Conservation (phyloP, 2,113 vertebrate genomes). For the Tenebrosternarchus preto region DNA sequence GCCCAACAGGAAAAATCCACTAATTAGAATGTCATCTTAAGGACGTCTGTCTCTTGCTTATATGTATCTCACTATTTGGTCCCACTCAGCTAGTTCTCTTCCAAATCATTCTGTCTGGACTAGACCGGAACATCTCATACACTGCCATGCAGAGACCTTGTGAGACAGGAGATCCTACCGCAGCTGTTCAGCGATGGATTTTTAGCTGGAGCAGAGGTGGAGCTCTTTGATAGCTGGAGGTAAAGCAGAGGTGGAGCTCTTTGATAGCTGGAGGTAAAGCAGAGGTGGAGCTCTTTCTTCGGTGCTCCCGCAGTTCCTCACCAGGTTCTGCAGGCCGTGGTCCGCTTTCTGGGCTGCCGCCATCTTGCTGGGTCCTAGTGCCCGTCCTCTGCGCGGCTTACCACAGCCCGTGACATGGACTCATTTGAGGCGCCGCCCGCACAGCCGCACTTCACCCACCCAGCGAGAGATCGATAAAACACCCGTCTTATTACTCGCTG, state of each 20-base stretch:
- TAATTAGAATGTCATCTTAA: conserved; percentile 73
- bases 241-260: no score
- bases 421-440: no score
- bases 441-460: no score
- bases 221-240: no score
- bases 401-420: no score
- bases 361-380: neutral
- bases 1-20: conserved; percentile 54
- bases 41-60: conserved; percentile 34
- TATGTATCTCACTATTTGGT: conserved; percentile 13
- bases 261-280: no score
- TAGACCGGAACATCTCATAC: conserved; percentile 1
- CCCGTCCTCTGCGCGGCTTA: neutral
- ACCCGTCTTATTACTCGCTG: conserved; percentile 50
- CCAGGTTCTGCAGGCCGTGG: neutral
- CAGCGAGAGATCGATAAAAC: no score
- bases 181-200: no score
- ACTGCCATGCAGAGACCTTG: neutral
- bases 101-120: neutral
- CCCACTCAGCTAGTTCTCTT: conserved; percentile 16
- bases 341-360: neutral
- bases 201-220: no score
- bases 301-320: neutral
- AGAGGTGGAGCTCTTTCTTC: no score
- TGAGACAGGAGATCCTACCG: no score